Base-by-base conservation (phyloP, 2,113 vertebrate genomes). In the Desmodus rotundus region DNA sequence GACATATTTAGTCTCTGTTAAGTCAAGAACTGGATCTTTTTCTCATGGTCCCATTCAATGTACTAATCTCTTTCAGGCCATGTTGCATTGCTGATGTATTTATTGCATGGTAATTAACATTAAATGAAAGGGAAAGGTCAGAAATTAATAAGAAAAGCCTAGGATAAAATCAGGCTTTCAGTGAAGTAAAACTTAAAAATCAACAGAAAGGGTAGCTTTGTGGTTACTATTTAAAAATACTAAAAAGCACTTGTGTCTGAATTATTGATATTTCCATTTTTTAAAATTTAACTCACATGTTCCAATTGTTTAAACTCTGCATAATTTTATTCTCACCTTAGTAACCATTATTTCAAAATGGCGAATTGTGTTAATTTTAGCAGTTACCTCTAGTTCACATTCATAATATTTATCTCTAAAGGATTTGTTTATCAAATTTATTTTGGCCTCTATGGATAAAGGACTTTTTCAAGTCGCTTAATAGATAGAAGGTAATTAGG, bases 281-380 rank as follows among this genome's bases (percentile, higher is more conserved):
- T 50, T 31, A n/a, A 10, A 43, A 47, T 61, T 87, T 81, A 77
- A 73, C 33, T 78, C 33, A 80, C 14, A 56, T 36, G 14, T 72
- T 93, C 67, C 28, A 73, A 31, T 92, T 92, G 22, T 93, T 87
- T 91, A 52, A 91, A 43, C 2, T 31, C 4, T 56, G 14, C 9
- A 26, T 78, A 65, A 63, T 70, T 89, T 41, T 74, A 87, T 50
- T 87, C 28, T 86, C 4, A 20, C 72, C 17, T 89, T 84, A 76
- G 43, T 80, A 93, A 89, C 67, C 68, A 84, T 83, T 54, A 94
- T 47, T 96, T 93, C 52, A 87, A 93, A 89, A 63, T 58, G 33
- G 9, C n/a, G 31, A 43, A 85, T 68, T 94, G 19, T 74, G 16
- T 38, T 94, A 24, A 94, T 80, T 95, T 92, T 83, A 91, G 47